Base-by-base conservation (phyloP, 1,140 invertebrate species). In the Drosophila fuyamai region DNA sequence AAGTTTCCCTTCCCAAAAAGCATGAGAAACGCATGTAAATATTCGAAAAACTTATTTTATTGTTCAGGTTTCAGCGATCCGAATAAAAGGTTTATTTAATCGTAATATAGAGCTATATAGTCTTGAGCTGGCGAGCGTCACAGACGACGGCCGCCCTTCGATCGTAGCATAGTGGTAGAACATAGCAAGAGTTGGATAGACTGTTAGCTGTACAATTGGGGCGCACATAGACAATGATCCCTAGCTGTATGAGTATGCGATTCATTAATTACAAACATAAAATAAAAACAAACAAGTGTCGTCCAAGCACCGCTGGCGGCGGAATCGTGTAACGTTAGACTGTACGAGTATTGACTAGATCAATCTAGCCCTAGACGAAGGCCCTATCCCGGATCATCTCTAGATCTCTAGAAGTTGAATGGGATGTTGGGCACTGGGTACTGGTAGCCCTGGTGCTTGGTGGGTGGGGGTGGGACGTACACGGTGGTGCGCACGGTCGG, bases 391-490 rank as follows among this genome's bases (percentile, higher is more conserved):
- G 32, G 29, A 51, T 51, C 48, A 16, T 65, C 57, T 66, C 56
- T 43, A 46, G 53, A 61, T 35, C 32, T 36, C 12, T 93, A 92
- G 62, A 91, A 93, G 29, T 86, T 90, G 76, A 92, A 94, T 59
- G 84, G 92, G 78, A 91, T 91, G 83, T 70, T 91, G 35, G 93
- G 93, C 54, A 59, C 81, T 12, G 93, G 93, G 65, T 94, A 94
- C 18, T 91, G 81, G 76, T 94, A 94, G 27, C 93, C 93, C 72
- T 76, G 40, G 51, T 73, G 68, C 66, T 83, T 88, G 57, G 80
- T 90, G 48, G 82, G 70, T 47, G 58, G 57, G 44, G 47, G 72
- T 14, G 70, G 77, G 55, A 54, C 36, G 32, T 51, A 60, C 38
- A 46, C 38, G 41, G 65, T 60, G 44, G 76, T 63, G 55, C 60